Base-by-base conservation (phyloP, 1,140 invertebrate species). In the Oreohelix idahoensis region DNA sequence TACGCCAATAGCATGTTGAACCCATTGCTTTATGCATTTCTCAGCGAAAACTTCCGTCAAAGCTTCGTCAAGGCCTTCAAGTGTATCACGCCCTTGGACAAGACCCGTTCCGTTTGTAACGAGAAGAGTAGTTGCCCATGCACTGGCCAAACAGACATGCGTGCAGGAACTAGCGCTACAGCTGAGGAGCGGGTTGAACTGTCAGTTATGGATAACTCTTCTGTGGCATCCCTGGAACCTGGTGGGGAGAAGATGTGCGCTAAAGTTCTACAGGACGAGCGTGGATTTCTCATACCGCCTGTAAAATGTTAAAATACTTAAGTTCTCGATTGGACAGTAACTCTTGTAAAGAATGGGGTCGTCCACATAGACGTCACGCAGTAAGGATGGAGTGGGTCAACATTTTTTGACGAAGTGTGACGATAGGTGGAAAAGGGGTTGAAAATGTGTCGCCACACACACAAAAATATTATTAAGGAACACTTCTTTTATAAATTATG, bases 111-210 rank as follows among this genome's bases (percentile, higher is more conserved):
- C 13, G 92, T 97, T 11, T 96, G 97, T 86, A 94, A 96, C 73
- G 97, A 98, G 90, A 98, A 98, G 91, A 97, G 96, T 86, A 95
- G 98, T 36, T 97, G 97, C 87, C 97, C 97, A 0, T 93, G 79
- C 45, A 85, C 71, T 35, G 85, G 82, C 42, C 79, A 84, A 45
- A 82, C 76, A n/a, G 84, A 78, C 75, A 38, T 70, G 75, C 36
- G 78, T 32, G 80, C 78, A 20, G 51, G 78, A 23, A 74, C 63
- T 36, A 73, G 51, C 58, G 71, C 66, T 32, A 78, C 63, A 36
- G 66, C 69, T 0, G 86, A 86, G 58, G 86, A 86, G 38, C 45
- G 79, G 53, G 63, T 85, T 69, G 86, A 86, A 76, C 66, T 86
- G 39, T 78, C 83, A 4, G 66, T 69, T 13, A 81, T 86, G 63